phyloP scores from a whole-genome alignment of 1,140 invertebrate genomes.

The Drosophila kanapiae region DNA sequence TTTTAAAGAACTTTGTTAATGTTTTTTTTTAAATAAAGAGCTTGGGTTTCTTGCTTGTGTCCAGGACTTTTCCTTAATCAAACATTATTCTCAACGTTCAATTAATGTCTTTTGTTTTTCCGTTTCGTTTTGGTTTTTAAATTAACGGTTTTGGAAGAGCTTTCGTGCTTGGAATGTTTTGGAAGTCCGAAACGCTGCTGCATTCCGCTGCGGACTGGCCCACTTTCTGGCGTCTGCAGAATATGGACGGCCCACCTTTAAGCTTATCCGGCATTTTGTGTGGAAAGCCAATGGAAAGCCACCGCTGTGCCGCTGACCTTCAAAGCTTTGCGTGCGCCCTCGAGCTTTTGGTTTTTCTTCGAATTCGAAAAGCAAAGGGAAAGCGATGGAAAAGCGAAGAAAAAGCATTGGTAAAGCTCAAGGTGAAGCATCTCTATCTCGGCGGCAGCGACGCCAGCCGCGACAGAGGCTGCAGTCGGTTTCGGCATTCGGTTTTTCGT shows the following conservation, averaged over 20 bases:
- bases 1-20: background rate
- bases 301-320: conserved; percentile 32
- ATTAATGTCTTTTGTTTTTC: no score
- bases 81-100: no score
- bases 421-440: conserved; percentile 44
- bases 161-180: conserved; percentile 37
- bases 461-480: conserved; percentile 58
- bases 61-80: background rate
- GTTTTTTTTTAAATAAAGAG: background rate
- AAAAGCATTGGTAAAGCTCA: conserved; percentile 31
- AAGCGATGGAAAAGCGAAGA: background rate
- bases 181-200: conserved; percentile 69
- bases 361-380: conserved; percentile 22
- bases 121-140: background rate
- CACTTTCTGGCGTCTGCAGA: conserved; percentile 56
- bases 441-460: conserved; percentile 4
- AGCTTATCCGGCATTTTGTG: conserved; percentile 16
- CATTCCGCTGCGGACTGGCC: conserved; percentile 61
- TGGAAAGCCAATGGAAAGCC: conserved; percentile 5
- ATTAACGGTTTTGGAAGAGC: conserved; percentile 20
- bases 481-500: background rate
- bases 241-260: background rate
- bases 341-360: conserved; percentile 24
- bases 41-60: no score
- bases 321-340: conserved; percentile 17